Evolutionary conservation across 2,113 vertebrate genomes (phyloP), one percentile per base, ranked within the genome.

Genomic region (Crotalus tigris): DNA sequence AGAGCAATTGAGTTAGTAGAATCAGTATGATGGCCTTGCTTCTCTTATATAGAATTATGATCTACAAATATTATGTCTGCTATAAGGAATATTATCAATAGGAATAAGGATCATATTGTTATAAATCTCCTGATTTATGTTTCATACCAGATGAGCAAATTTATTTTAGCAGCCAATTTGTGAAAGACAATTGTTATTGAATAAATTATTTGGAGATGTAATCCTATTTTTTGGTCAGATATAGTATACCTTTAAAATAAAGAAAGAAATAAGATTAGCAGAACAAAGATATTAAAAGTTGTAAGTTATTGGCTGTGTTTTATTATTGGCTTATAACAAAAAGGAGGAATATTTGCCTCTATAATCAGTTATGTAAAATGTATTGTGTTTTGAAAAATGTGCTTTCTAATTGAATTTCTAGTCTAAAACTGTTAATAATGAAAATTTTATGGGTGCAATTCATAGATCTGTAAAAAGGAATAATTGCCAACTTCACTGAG

Each of bases 401-500:
- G 29, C 64, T 69, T 69, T 69, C 29, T 69, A n/a, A 33, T 69
- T 69, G 64, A 69, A 69, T 69, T 12, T n/a, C n/a, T 69, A 69
- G 29, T 69, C 29, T 6, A 69, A 69, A 69, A 13, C 64, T 33
- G 64, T 33, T 69, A 15, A 69, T n/a, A 33, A 69, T 33, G 29
- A 69, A 6, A 13, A 69, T 69, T 21, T 88, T 3, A 69, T 4
- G 90, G 44, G 2, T 92, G 90, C 89, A 92, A 88, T 64, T 0
- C 24, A 64, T n/a, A 10, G 1, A 0, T 33, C 89, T 21, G 2
- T 0, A 93, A 69, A 90, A 86, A 59, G 91, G 10, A 94, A 91
- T 92, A 95, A 90, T 53, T 92, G 61, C 2, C 6, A 46, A 39
- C 90, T 46, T 4, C 49, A 89, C 58, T 92, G 85, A 91, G 61